Conservation (phyloP, 2,797 vertebrate genomes). For the Gila robusta region DNA sequence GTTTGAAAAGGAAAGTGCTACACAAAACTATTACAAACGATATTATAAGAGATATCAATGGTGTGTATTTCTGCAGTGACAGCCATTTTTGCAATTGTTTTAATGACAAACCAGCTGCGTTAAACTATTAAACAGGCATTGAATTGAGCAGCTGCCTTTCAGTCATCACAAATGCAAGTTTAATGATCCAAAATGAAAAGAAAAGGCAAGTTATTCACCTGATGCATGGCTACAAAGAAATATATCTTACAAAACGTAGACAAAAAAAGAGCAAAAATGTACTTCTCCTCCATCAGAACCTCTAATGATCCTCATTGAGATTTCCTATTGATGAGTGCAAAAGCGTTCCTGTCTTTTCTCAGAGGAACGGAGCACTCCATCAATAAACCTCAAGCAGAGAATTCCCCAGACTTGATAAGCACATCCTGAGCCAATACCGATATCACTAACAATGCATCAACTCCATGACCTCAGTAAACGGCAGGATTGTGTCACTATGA, state of each 20-base stretch:
- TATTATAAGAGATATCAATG: background rate
- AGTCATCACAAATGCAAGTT: background rate
- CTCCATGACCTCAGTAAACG: slow-evolving; percentile 54
- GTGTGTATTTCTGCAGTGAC: background rate
- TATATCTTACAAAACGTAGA: background rate
- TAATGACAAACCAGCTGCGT: background rate
- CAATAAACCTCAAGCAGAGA: slow-evolving; percentile 62
- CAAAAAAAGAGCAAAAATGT: slow-evolving; percentile 24
- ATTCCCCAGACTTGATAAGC: slow-evolving; percentile 62
- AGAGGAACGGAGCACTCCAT: slow-evolving; percentile 38
- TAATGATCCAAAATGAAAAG: background rate
- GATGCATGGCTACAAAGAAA: slow-evolving; percentile 13
- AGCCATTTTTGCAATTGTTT: background rate
- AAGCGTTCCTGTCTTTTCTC: background rate
- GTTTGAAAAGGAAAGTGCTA: background rate
- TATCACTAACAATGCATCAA: slow-evolving; percentile 47
- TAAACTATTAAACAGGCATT: background rate
- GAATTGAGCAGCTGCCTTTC: background rate
- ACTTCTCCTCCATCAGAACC: background rate
- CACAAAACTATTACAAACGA: background rate
- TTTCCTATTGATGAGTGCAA: background rate
- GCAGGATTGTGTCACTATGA: background rate
- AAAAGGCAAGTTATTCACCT: background rate
- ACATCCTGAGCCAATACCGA: slow-evolving; percentile 50
- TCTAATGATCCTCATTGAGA: background rate